Evolutionary conservation across 2,888 invertebrate species (phyloP).

Genomic region (Hemithea aestivaria): DNA sequence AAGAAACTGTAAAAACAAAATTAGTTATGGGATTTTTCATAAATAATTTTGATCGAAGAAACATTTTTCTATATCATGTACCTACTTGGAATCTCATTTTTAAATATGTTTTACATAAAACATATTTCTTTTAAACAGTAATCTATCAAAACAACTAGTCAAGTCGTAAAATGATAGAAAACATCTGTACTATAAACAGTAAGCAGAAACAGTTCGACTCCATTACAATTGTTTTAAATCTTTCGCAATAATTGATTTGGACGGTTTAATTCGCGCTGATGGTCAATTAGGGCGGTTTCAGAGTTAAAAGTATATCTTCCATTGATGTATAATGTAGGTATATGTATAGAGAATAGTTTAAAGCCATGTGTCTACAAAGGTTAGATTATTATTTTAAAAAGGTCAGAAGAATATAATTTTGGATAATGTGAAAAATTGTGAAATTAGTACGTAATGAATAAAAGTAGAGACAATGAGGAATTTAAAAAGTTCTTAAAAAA

Average conservation of each 20-base stretch:
- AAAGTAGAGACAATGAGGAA: too few relatives aligned
- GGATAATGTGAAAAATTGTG: not conserved
- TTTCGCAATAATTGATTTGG: conserved; percentile 39
- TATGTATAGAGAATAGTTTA: not conserved
- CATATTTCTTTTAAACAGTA: too few relatives aligned
- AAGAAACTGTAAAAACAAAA: too few relatives aligned
- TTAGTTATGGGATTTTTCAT: too few relatives aligned
- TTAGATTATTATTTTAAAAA: not conserved
- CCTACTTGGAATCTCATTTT: too few relatives aligned
- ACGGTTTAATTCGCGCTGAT: conserved; percentile 29
- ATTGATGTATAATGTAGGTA: too few relatives aligned
- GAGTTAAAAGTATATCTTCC: conserved; percentile 19
- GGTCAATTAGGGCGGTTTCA: conserved; percentile 27
- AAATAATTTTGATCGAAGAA: too few relatives aligned
- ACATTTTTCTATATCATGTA: too few relatives aligned
- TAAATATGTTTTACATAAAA: too few relatives aligned
- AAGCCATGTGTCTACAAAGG: too few relatives aligned
- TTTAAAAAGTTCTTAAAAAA: too few relatives aligned
- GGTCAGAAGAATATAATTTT: not conserved
- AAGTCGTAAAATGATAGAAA: conserved; percentile 42
- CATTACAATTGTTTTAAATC: conserved; percentile 34
- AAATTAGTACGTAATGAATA: too few relatives aligned
- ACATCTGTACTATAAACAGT: conserved; percentile 35
- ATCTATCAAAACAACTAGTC: conserved; percentile 4
- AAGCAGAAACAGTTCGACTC: conserved; percentile 31